Evolutionary conservation across 2,113 vertebrate species (phyloP), one percentile per base, ranked within the genome.

Genomic region (Monarcha castaneiventris): DNA sequence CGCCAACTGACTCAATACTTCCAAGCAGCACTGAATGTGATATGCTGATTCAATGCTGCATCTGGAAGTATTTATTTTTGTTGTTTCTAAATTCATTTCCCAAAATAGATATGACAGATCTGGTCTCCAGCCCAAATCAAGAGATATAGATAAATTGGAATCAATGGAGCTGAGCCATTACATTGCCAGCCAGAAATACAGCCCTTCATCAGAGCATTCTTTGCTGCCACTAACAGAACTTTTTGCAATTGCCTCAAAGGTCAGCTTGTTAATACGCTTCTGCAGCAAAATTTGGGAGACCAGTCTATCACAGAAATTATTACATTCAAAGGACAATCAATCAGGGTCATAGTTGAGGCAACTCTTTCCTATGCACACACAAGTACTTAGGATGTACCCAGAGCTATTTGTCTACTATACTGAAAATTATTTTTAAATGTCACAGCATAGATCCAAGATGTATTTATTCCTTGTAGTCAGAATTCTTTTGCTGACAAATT

Each of bases 21-120:
- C 46, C 61, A 78, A 88, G 83, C 66, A 81, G 69, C 54, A 18
- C 71, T 94, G 97, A 97, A 97, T 94, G 92, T 21, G 68, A 94
- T 94, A 86, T 74, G 96, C 97, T 98, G 98, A 98, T 96, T 98
- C 97, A 76, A 67, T 96, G 95, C 96, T 91, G 90, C 97, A 97
- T 97, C 97, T 97, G 96, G 94, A 95, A 95, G 93, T 89, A 87
- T 92, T 97, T 96, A 84, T 91, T 95, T 95, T 85, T 89, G 84
- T 95, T 89, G 81, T 43, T 93, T 94, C 67, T 89, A 90, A 84
- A 97, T 88, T 92, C 3, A 5, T 90, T 95, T 91, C 89, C 71
- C 22, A 16, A 87, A 94, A 96, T 96, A 95, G 94, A 92, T 91
- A 55, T 69, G 59, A 67, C 55, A 79, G 94, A 82, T 92, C 84